Base-by-base conservation (phyloP, 2,797 vertebrate species). In the Varecia variegata region DNA sequence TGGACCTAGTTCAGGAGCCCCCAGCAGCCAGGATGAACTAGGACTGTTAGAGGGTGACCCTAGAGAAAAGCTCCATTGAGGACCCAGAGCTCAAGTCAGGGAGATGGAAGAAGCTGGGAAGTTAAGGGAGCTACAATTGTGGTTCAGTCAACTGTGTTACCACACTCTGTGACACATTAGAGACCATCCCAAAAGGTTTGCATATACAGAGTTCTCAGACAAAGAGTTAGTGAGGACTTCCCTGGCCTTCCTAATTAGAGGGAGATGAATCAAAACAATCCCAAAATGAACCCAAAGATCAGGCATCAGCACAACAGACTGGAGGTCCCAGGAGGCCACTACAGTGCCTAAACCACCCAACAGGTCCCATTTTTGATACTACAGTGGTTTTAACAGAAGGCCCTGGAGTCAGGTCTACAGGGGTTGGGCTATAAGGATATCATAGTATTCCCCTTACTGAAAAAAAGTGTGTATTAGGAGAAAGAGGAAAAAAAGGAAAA, bases 241-340 rank as follows among this genome's bases (percentile, higher is more conserved):
- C 90, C 99, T 99, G 99, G 99, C 99, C 77, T 98, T 99, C 30
- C 99, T 99, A 73, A 99, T 99, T 98, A 99, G 99, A 98, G 99
- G 99, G 98, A 98, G 99, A 98, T 99, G 99, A 98, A 99, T 99
- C 96, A 99, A 99, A 98, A 99, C 99, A 90, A 99, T 99, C 38
- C 99, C 99, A 20, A 99, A 99, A 98, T 99, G 99, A 98, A 99
- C 99, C 95, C 99, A 99, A 99, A 99, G 99, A 98, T 99, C 99
- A 18, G 99, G 99, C 81, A 99, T 99, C 98, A 99, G 99, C 98
- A 99, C 99, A 98, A 99, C 99, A 99, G 99, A 99, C 98, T 99
- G 99, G 95, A 99, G 99, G 32, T 99, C 99, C 99, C 99, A 89
- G 98, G 99, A 74, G 98, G 98, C 73, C 98, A 99, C 45, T 99